Base-by-base conservation (phyloP, 2,888 invertebrate species). In the Zelleria hepariella region DNA sequence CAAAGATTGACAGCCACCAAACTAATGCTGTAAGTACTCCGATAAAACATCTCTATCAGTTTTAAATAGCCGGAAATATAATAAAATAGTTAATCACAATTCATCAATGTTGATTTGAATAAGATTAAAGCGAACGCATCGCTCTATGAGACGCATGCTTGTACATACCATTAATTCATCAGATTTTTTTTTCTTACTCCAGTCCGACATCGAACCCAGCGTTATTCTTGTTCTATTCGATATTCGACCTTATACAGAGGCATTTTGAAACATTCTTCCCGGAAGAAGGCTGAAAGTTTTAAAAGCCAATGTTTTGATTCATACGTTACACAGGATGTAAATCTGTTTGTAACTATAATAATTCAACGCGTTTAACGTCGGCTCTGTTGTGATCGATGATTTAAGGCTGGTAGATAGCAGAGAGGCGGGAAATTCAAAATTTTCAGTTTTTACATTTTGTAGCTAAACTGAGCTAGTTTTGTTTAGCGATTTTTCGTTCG, bases 101-200 rank as follows among this genome's bases (percentile, higher is more conserved):
- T 10, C 53, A 53, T 53, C 53, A 53, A 49, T 25, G 53, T 5
- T 42, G 24, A 25, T 24, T 53, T 53, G 15, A 53, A 53, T 8
- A 67, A 71, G 75, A 78, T 78, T 75, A 76, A 75, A 78, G 70
- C 74, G 68, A 69, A 70, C 68, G 65, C 32, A 66, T 66, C 66
- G 67, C 67, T 69, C 66, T 67, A 64, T 63, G 53, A 65, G 63
- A 65, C 10, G 73, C 76, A 78, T 78, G 78, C 78, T 75, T 77
- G 78, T 77, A 15, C 25, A 8, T 10, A 15, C n/a, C 42, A 42
- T 74, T 74, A 77, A 79, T 78, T 79, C 75, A 78, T 76, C 72
- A 78, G 70, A 74, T 74, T 74, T 74, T 74, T 72, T 70, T 69
- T 68, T 68, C 63, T 65, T 68, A 67, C 66, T 63, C 60, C 64